Percentiles rank a stretch among this genome's conserved stretches.
Conservation (phyloP, 2,113 vertebrate genomes). For the Paralichthys olivaceus region DNA sequence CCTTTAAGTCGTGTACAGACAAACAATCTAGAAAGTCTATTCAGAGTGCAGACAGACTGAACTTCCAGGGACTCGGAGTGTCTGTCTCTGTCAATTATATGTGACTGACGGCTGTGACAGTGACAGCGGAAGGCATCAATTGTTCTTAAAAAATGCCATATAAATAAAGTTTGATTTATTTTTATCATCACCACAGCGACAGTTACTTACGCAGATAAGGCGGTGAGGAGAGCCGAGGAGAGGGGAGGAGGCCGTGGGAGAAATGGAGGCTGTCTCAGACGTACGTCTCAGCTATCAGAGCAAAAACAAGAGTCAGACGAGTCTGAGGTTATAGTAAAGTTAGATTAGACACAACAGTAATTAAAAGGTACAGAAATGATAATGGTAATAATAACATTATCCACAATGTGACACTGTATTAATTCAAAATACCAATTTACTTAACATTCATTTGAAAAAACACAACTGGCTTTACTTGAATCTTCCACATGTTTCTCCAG, state of each 20-base stretch:
- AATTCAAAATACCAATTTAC: too few species aligned
- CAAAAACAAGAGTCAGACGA: conserved; percentile 17
- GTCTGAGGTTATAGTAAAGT: conserved; percentile 15
- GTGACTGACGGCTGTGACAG: conserved; percentile 34
- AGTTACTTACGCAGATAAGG: conserved; percentile 83
- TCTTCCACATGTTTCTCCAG: too few species aligned
- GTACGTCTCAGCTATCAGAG: conserved; percentile 89
- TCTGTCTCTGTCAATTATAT: conserved; percentile 9
- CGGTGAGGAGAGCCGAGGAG: conserved; percentile 90
- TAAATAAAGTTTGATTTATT: too few species aligned
- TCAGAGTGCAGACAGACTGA: background rate
- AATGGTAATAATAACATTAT: too few species aligned
- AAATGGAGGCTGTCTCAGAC: conserved; percentile 92
- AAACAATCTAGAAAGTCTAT: too few species aligned
- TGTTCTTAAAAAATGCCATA: too few species aligned
- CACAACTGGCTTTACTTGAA: too few species aligned
- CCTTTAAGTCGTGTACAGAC: too few species aligned
- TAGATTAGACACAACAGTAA: background rate
- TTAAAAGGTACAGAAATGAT: too few species aligned
- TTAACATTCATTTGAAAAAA: too few species aligned
- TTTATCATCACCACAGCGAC: conserved; percentile 1
- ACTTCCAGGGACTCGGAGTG: conserved; percentile 6
- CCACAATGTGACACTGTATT: too few species aligned
- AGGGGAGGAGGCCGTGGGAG: conserved; percentile 91
- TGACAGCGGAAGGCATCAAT: conserved; percentile 21